Base-by-base conservation (phyloP, 1,140 invertebrate species). In the Cydia fagiglandana region DNA sequence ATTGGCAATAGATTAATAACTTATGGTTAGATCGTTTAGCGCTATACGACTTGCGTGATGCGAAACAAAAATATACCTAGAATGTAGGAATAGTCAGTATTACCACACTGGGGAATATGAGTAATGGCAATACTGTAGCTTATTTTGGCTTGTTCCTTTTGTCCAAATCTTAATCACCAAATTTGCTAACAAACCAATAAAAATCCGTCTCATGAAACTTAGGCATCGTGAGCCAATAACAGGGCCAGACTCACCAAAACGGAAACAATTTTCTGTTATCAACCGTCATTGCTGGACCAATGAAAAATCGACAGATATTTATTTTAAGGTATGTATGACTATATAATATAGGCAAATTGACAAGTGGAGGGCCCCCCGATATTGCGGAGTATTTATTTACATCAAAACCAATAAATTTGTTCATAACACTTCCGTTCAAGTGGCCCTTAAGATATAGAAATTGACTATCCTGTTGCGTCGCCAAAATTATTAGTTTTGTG, bases 331-430 rank as follows among this genome's bases (percentile, higher is more conserved):
- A 56, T 47, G 56, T 61, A 24, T 20, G 20, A n/a, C 6, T 17
- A 17, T 61, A 24, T 78, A 61, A 17, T 61, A 24, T 78, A 61
- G 56, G 56, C 56, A 91, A 91, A 91, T 91, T 92, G 91, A 90
- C 89, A 92, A 90, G 88, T 91, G 78, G 79, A 56, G 76, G 76
- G 81, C 79, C 80, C 73, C 38, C 73, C 38, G 34, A 47, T 84
- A 80, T 81, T 85, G 76, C 73, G 79, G 64, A 86, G 80, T 91
- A 91, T 92, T 92, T 92, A 92, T 92, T 92, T 91, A 90, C 89
- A 81, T 87, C 77, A 84, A 84, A 85, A 84, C 79, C 74, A 77
- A 83, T 82, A 76, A 77, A 84, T 82, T 84, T 80, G 76, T 61
- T 73, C 77, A 80, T 73, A 80, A 77, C 53, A 30, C 61, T 79